Evolutionary conservation across 2,113 vertebrate species (phyloP), one percentile per base, ranked within the genome.

Genomic region (Antennarius striatus): DNA sequence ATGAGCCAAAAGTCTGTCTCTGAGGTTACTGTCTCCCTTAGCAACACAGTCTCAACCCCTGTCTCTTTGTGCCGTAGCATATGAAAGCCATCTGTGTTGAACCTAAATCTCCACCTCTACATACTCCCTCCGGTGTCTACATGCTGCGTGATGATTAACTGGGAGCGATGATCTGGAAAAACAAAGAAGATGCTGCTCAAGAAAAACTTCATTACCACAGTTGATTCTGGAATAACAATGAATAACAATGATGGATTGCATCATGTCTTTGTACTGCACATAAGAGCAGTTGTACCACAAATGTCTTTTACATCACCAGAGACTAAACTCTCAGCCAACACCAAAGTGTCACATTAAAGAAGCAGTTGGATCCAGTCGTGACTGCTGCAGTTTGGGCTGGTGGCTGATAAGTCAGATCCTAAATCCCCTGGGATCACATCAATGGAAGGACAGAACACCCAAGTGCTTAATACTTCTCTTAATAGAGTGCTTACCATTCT

Each of bases 81-180:
- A 87, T 89, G 82, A 92, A 73, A 82, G 83, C 91, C 91, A 92
- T 92, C 90, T 92, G 91, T 80, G 83, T 81, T 48, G 74, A 83
- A 47, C 68, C 70, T 74, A 90, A 90, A 91, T 88, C 90, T 84
- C 48, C 68, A 49, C 56, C 85, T 30, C 54, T 71, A 49, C 71
- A 75, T 70, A 43, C 64, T 66, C 80, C 81, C 76, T 56, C 58
- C 45, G 14, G 75, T n/a, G 59, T 64, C 60, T 71, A 54, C 74
- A 80, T 29, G 60, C 65, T 65, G 75, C 59, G 75, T n/a, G 71
- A 59, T 63, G 63, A 53, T 22, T 68, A 59, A 69, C 72, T 51
- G 47, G 42, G 10, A 64, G 56, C 4, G 43, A 68, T 57, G 76
- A 73, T 68, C 40, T 29, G 28, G 14, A 50, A 36, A 53, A 84